Evolutionary conservation across 2,113 vertebrate species (phyloP).

Genomic region (Serilophus lunatus): DNA sequence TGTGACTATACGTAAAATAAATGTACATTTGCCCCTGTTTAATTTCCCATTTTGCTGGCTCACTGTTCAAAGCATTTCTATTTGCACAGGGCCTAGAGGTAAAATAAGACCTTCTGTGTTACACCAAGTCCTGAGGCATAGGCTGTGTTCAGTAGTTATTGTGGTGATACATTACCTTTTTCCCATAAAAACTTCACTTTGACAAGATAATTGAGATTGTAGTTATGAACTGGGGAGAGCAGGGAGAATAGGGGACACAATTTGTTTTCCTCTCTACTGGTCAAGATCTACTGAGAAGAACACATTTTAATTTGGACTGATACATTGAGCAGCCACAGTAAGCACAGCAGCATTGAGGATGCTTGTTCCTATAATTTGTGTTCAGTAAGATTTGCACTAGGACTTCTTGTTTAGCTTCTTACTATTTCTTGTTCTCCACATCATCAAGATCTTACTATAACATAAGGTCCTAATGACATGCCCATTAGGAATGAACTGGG

Average conservation of each 20-base stretch:
- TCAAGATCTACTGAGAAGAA: background rate
- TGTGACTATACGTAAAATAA: background rate
- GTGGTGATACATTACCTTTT: background rate
- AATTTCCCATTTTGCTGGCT: constrained; percentile 9
- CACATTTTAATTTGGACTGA: background rate
- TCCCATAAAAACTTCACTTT: background rate
- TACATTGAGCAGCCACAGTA: background rate
- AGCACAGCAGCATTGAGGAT: background rate
- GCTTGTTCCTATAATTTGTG: background rate
- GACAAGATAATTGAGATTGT: background rate
- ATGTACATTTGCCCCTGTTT: background rate
- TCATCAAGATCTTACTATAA: background rate
- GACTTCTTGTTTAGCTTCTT: background rate
- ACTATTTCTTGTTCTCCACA: background rate
- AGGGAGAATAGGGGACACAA: background rate
- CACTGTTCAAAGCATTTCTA: background rate
- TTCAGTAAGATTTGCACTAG: background rate
- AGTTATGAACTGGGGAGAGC: background rate
- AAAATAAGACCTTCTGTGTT: background rate
- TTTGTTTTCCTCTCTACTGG: background rate
- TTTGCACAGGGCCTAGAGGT: background rate
- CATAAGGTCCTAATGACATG: background rate
- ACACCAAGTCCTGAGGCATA: background rate
- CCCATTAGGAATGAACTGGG: background rate
- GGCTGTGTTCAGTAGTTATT: background rate